A percentile compares a stretch with the other conserved stretches of the same genome.
Evolutionary conservation across 2,888 invertebrate genomes (phyloP).

Genomic region (Pyrochroa serraticornis): DNA sequence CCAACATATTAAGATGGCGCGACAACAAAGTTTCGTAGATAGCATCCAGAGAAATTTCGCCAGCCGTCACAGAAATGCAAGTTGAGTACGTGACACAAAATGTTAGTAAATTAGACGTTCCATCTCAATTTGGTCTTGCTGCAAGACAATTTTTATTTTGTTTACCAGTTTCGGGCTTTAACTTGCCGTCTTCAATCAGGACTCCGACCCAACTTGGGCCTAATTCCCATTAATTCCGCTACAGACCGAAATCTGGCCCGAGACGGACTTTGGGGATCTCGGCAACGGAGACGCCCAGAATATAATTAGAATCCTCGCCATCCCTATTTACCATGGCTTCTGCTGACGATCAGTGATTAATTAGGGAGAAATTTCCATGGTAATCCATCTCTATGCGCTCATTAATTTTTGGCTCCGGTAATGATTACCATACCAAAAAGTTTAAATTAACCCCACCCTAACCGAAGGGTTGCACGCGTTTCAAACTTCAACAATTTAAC

Average conservation of each 20-base stretch:
- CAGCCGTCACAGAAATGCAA: too few relatives aligned
- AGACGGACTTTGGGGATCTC: background rate
- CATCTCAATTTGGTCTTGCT: too few relatives aligned
- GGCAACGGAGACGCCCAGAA: background rate
- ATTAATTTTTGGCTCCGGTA: background rate
- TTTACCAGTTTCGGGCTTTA: conserved; percentile 17
- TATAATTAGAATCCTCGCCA: background rate
- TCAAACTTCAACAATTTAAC: too few relatives aligned
- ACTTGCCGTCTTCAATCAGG: conserved; percentile 20
- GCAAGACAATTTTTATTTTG: background rate
- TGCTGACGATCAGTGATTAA: background rate
- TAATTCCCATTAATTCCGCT: conserved; percentile 21
- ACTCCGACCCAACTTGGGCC: conserved; percentile 15
- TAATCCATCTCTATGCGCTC: background rate
- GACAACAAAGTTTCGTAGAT: too few relatives aligned
- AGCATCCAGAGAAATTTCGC: too few relatives aligned
- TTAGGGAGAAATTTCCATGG: background rate
- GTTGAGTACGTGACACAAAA: too few relatives aligned
- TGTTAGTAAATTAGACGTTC: too few relatives aligned
- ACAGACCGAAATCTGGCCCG: conserved; percentile 14
- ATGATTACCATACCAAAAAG: background rate
- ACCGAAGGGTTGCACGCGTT: too few relatives aligned
- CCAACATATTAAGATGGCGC: too few relatives aligned
- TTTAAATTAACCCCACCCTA: background rate
- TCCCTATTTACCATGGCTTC: background rate